Evolutionary conservation across 2,797 vertebrate species (phyloP).

Genomic region (Coregonus suidteri): DNA sequence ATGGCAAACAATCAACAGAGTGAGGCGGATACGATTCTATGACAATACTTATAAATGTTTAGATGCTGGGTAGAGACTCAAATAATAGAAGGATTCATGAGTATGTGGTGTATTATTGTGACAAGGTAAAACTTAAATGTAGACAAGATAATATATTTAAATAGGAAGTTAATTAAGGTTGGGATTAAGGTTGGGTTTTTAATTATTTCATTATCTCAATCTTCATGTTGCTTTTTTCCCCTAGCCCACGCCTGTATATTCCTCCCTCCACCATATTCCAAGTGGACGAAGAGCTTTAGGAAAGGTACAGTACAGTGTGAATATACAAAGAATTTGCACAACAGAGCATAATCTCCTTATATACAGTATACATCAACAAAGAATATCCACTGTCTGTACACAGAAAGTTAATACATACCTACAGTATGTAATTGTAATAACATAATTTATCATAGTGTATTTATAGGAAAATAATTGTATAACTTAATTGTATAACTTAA

Average conservation of each 20-base stretch:
- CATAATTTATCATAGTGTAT: neutral
- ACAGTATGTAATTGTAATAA: neutral
- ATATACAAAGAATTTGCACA: neutral
- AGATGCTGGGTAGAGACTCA: neutral
- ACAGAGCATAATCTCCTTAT: neutral
- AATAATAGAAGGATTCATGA: neutral
- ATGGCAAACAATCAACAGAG: conserved; percentile 66
- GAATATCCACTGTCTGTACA: no score
- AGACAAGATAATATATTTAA: neutral
- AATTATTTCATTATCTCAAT: neutral
- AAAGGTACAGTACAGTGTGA: conserved; percentile 57
- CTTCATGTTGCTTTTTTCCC: neutral
- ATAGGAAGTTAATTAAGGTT: neutral
- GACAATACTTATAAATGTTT: neutral
- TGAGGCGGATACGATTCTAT: conserved; percentile 25
- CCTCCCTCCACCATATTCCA: conserved; percentile 62
- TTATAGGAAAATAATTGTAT: neutral
- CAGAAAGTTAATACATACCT: no score
- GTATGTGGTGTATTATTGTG: neutral
- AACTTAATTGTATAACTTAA: no score
- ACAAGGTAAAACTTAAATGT: neutral
- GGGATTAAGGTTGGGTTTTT: neutral
- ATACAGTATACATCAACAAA: no score
- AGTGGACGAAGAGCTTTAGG: conserved; percentile 61
- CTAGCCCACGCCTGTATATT: conserved; percentile 61